Evolutionary conservation across 2,888 invertebrate genomes (phyloP).

Genomic region (Tinea pellionella): DNA sequence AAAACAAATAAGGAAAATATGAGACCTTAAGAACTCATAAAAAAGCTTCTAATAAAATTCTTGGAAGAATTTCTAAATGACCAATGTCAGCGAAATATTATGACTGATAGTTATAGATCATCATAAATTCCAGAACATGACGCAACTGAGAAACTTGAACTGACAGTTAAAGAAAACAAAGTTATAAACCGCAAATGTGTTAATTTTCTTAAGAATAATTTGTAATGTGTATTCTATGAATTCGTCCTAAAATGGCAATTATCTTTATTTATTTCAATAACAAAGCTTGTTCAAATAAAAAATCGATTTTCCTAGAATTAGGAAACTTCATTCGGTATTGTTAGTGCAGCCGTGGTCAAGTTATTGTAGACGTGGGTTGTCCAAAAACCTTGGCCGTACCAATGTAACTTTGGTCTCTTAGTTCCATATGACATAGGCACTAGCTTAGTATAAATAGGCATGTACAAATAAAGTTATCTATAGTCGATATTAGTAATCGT

Average conservation of each 20-base stretch:
- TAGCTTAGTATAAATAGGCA: no score
- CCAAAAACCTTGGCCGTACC: no score
- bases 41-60: neutral
- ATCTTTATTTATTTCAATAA: neutral
- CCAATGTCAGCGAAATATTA: neutral
- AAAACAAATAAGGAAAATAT: neutral
- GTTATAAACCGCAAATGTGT: neutral
- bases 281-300: neutral
- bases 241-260: neutral
- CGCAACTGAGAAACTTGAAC: neutral
- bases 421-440: no score
- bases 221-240: neutral
- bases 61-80: constrained; percentile 2
- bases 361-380: no score
- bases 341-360: no score
- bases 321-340: no score
- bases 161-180: no score
- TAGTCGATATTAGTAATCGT: no score
- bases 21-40: neutral
- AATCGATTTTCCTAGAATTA: no score
- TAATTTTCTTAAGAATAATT: neutral
- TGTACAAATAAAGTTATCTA: no score
- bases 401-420: no score
- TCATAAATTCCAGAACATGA: neutral
- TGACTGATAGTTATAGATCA: neutral